These are phyloP conservation scores for Diabrotica balteata DNA, from an alignment of 2,888 invertebrate species.

Conservation along the genomic window DNA sequence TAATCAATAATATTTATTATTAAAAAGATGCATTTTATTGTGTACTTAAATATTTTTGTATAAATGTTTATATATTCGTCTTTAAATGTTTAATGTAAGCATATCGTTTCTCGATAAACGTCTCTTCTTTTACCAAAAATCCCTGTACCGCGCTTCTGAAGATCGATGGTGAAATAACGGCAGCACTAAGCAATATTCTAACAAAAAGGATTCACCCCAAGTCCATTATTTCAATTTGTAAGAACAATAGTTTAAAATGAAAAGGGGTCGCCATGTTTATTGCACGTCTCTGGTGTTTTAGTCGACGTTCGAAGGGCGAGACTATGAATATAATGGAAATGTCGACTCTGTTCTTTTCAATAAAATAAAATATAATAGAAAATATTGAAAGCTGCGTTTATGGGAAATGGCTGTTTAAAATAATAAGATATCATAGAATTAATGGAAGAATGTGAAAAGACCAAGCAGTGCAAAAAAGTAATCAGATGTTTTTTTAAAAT, in stretches of 20 bases:
- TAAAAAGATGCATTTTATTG: no score
- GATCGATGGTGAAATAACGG: not conserved
- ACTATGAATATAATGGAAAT: not conserved
- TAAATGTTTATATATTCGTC: no score
- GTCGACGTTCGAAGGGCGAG: slow-evolving; percentile 5
- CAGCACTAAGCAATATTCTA: slow-evolving; percentile 16
- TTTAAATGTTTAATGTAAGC: no score
- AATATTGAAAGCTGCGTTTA: no score
- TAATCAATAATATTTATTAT: no score
- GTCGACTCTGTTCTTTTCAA: not conserved
- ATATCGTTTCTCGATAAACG: no score
- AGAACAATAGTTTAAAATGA: slow-evolving; percentile 32
- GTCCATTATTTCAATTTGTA: slow-evolving; percentile 30
- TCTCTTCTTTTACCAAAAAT: not conserved
- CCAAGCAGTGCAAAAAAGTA: no score
- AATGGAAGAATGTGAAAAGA: no score
- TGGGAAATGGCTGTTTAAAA: no score
- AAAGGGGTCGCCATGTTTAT: slow-evolving; percentile 25
- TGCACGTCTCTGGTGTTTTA: slow-evolving; percentile 16
- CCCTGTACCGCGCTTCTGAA: not conserved
- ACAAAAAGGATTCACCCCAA: slow-evolving; percentile 20
- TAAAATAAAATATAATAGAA: not conserved
- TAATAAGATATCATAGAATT: no score
- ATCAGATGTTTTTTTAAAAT: no score
- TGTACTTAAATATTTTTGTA: not conserved